phyloP scores from a whole-genome alignment of 2,888 invertebrate genomes.

The Lissocephala sabroskyi region DNA sequence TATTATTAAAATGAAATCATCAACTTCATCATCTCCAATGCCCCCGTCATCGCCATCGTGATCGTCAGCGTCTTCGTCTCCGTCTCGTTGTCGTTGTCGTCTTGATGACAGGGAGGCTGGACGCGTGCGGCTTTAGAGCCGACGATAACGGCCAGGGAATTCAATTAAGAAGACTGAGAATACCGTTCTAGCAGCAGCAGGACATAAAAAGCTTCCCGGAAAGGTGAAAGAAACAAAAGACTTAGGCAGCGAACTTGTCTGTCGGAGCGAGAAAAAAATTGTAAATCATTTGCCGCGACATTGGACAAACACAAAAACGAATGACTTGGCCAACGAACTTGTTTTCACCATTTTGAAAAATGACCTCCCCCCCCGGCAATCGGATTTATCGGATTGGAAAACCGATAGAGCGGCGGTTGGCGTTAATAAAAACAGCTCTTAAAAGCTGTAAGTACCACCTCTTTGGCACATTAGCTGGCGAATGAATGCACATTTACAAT shows the following conservation, averaged over 20 bases:
- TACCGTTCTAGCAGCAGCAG: no score
- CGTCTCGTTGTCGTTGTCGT: no score
- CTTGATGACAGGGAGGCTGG: background rate
- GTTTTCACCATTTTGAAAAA: constrained; percentile 31
- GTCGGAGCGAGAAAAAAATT: no score
- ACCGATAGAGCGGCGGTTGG: constrained; percentile 25
- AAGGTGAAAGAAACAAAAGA: constrained; percentile 1
- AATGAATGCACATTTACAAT: constrained; percentile 61
- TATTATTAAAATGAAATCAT: constrained; percentile 71
- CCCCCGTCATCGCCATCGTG: constrained; percentile 56
- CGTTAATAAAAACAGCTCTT: constrained; percentile 54
- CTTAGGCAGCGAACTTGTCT: constrained; percentile 6
- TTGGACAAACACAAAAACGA: constrained; percentile 20
- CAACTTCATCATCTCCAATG: constrained; percentile 49
- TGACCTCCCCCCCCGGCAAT: no score
- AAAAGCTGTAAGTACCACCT: constrained; percentile 53
- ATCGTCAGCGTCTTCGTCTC: no score
- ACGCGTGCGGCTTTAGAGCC: background rate
- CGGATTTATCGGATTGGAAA: constrained; percentile 32
- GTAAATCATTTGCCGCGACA: background rate
- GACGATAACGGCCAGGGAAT: no score
- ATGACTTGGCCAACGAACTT: constrained; percentile 41
- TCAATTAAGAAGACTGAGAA: no score
- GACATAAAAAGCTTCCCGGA: no score
- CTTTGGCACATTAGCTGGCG: constrained; percentile 54